Evolutionary conservation across 64 coral and sea anemone genomes (phyloP).

Genomic region (Pachyseris speciosa): DNA sequence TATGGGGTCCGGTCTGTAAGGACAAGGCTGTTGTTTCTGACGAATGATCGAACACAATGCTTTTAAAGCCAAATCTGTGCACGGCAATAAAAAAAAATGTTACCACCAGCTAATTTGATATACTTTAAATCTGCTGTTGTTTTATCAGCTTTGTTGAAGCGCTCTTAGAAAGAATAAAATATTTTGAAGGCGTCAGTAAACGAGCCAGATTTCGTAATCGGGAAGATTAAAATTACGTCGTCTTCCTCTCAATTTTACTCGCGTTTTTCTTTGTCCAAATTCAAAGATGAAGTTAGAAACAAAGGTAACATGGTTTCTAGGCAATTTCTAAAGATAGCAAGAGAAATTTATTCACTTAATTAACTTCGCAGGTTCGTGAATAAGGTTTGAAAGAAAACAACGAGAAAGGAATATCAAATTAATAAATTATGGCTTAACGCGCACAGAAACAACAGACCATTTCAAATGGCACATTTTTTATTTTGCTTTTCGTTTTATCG

Average conservation of each 20-base stretch:
- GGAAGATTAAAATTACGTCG: constrained; percentile 21
- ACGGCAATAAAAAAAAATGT: neutral
- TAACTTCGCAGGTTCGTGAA: constrained; percentile 39
- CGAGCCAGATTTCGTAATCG: constrained; percentile 25
- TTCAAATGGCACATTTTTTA: constrained; percentile 70
- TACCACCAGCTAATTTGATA: neutral
- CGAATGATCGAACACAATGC: neutral
- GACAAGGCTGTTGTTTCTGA: neutral
- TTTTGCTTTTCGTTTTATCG: constrained; percentile 47
- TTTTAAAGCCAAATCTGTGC: constrained; percentile 1
- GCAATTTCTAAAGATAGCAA: constrained; percentile 41
- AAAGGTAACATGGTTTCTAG: constrained; percentile 45
- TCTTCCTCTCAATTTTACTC: neutral
- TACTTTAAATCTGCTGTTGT: neutral
- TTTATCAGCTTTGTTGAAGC: neutral
- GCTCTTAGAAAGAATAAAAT: neutral
- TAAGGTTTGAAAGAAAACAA: constrained; percentile 72
- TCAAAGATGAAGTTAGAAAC: constrained; percentile 15
- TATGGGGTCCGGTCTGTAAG: constrained; percentile 4
- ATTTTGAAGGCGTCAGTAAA: neutral
- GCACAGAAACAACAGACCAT: constrained; percentile 42
- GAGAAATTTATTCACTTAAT: constrained; percentile 47
- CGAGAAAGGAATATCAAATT: constrained; percentile 54
- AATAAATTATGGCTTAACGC: constrained; percentile 66
- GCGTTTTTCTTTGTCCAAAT: neutral